Evolutionary conservation across 1,140 invertebrate species (phyloP), one percentile per base, ranked within the genome.

Genomic region (Euura saliciscinereae): DNA sequence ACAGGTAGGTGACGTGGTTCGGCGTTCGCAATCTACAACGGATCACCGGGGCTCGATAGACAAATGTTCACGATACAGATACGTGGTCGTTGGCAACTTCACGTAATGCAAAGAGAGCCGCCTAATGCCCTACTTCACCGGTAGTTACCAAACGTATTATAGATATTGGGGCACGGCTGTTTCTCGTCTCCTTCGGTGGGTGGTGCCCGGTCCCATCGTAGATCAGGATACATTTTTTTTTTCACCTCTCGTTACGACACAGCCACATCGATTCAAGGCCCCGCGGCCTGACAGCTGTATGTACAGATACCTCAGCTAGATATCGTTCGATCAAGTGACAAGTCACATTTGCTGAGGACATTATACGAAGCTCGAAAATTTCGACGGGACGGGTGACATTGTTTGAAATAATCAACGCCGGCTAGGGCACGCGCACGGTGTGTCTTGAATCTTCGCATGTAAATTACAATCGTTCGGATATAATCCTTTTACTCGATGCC

Each of bases 211-310:
- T 11, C 13, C 68, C 68, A 69, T 69, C 68, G 68, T 11, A 28
- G 28, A 28, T 28, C 28, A 28, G 28, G 28, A 28, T 28, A 28
- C 28, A 28, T 28, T 28, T 28, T 28, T 28, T 28, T 28, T 28
- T 28, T 28, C 28, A 28, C 28, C 28, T 59, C 51, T 59, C 51
- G 51, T 59, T 46, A 46, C 43, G 68, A 7, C 68, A 45, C 42
- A 69, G n/a, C 68, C 10, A 69, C 10, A 69, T 69, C 68, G 68
- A 67, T 67, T 67, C 66, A 67, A 67, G 66, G 66, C 66, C 43
- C 66, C 59, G 66, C 51, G 66, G 66, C 66, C 13, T 67, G 66
- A 67, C 66, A 67, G 66, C 66, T 64, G 28, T 28, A 28, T 28
- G 28, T 59, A 11, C 10, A 67, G 66, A 67, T 67, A 67, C 66